phyloP scores from a whole-genome alignment of 1,140 invertebrate genomes.

The Euwallacea fornicatus region DNA sequence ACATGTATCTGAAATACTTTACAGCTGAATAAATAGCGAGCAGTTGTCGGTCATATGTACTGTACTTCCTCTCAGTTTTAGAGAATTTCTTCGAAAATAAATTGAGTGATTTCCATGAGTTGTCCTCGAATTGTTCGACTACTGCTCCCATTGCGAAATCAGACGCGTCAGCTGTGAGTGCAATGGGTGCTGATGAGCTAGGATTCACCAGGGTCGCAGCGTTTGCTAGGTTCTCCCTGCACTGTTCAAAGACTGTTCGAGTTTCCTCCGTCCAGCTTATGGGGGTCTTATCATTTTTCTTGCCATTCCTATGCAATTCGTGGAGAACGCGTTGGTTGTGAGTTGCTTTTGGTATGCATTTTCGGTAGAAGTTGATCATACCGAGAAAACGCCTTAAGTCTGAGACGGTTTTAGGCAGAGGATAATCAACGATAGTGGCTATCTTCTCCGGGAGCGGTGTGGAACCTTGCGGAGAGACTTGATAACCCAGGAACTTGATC shows the following conservation, averaged over 20 bases:
- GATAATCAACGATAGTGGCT: neutral
- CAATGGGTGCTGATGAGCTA: neutral
- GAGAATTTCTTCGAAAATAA: conserved; percentile 51
- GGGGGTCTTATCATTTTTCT: neutral
- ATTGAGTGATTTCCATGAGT: conserved; percentile 46
- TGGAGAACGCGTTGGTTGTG: conserved; percentile 38
- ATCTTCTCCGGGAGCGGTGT: neutral
- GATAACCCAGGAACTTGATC: neutral
- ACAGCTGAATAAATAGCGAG: no score
- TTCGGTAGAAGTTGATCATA: conserved; percentile 49
- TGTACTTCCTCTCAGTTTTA: no score
- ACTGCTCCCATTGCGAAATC: neutral
- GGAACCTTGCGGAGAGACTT: neutral
- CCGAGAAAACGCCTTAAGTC: conserved; percentile 28
- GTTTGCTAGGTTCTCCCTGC: neutral
- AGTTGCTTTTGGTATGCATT: conserved; percentile 44
- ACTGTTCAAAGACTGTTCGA: neutral
- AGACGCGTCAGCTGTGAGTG: neutral
- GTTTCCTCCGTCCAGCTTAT: neutral
- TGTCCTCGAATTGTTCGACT: conserved; percentile 5
- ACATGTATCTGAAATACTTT: no score
- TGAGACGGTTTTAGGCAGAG: neutral
- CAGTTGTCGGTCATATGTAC: no score
- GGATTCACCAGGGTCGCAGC: neutral
- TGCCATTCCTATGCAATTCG: neutral